phyloP scores from a whole-genome alignment of 2,888 invertebrate genomes.

The Volucella bombylans region DNA sequence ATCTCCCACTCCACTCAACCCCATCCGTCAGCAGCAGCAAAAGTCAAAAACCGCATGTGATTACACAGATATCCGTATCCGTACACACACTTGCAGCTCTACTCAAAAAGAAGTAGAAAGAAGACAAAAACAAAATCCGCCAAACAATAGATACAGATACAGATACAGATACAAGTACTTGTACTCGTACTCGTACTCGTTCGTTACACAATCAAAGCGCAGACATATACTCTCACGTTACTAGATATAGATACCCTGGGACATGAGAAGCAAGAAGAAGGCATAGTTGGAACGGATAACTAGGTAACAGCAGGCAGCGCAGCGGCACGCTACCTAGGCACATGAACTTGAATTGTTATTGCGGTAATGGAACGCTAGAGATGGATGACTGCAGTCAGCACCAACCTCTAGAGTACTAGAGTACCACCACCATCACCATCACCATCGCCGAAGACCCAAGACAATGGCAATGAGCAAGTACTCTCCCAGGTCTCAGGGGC shows the following conservation, averaged over 20 bases:
- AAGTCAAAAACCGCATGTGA: slow-evolving; percentile 52
- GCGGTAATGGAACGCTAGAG: slow-evolving; percentile 66
- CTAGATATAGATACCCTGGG: neutral
- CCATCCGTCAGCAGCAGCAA: neutral
- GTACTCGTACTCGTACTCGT: slow-evolving; percentile 38
- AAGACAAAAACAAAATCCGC: slow-evolving; percentile 32
- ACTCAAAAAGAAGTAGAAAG: slow-evolving; percentile 12
- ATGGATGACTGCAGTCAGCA: slow-evolving; percentile 60
- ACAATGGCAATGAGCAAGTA: slow-evolving; percentile 70
- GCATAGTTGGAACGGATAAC: slow-evolving; percentile 53
- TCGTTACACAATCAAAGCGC: slow-evolving; percentile 64
- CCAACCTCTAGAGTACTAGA: slow-evolving; percentile 20
- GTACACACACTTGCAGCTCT: neutral
- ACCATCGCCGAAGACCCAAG: slow-evolving; percentile 26
- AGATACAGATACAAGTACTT: slow-evolving; percentile 45
- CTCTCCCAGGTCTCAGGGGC: slow-evolving; percentile 53
- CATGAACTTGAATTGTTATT: slow-evolving; percentile 72
- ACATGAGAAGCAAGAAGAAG: slow-evolving; percentile 4
- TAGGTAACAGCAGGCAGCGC: slow-evolving; percentile 63
- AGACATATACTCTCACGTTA: slow-evolving; percentile 5
- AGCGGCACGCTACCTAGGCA: slow-evolving; percentile 61
- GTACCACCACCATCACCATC: neutral
- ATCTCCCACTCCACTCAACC: slow-evolving; percentile 15
- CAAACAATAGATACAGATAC: slow-evolving; percentile 49
- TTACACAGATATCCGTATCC: slow-evolving; percentile 44